phyloP scores from a whole-genome alignment of 2,113 vertebrate genomes.

The Fregata magnificens region DNA sequence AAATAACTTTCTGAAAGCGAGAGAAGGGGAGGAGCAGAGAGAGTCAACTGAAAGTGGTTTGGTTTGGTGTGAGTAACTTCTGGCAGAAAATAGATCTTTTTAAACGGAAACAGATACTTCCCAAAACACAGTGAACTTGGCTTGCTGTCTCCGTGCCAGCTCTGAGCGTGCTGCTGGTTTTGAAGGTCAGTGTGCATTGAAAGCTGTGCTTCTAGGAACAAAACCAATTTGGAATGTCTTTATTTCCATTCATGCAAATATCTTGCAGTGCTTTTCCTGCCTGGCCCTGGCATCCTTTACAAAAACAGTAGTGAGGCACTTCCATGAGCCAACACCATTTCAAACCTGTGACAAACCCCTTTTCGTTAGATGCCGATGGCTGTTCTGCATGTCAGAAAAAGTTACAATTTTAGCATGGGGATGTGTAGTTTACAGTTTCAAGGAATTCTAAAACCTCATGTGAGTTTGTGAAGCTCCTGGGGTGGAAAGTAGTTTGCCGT shows the following conservation, averaged over 20 bases:
- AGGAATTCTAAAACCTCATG: neutral
- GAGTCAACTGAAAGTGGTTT: neutral
- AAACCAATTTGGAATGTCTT: neutral
- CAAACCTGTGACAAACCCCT: neutral
- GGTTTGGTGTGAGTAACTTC: neutral
- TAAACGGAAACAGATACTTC: neutral
- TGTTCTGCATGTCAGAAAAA: neutral
- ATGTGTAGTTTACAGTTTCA: neutral
- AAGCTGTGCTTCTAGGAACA: neutral
- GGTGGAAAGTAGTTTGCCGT: neutral
- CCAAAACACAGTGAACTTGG: neutral
- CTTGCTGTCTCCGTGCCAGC: neutral
- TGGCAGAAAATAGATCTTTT: neutral
- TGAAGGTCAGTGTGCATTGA: neutral
- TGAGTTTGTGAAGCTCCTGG: neutral
- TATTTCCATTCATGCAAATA: neutral
- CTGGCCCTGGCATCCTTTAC: neutral
- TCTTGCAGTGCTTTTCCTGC: neutral
- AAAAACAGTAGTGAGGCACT: neutral
- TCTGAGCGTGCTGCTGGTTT: neutral
- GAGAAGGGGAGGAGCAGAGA: neutral
- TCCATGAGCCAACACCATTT: fast-evolving
- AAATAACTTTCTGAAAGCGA: neutral
- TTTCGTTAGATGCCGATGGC: neutral
- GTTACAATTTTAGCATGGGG: neutral